Base-by-base conservation (phyloP, 2,888 invertebrate species). In the Ctena decussata region DNA sequence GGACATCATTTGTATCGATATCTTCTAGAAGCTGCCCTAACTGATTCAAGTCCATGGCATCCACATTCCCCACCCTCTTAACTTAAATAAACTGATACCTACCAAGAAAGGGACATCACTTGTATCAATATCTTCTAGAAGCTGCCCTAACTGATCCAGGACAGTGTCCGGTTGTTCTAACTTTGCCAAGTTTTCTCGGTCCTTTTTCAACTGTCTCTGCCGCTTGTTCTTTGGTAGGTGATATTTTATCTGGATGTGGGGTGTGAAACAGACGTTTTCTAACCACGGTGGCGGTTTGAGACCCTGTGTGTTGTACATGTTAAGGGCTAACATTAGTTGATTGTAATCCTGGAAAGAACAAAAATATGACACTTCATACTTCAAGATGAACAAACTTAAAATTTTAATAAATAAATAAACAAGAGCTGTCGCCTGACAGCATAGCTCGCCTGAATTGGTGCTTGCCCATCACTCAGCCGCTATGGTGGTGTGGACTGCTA, bases 211-310 rank as follows among this genome's bases (percentile, higher is more conserved):
- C 24, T 87, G 81, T 12, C 86, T 78, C 37, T 82, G 86, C 15
- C 84, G 65, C 37, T 89, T 91, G 8, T 84, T 84, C 30, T 85
- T 72, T 18, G 90, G 90, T 53, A 92, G 49, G 15, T 80, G 84
- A 75, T 91, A 91, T 21, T 84, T 80, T 49, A 87, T 77, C 73
- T 90, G 83, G 18, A 89, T 44, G 30, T 85, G 79, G 24, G 86
- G 80, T 0, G 87, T 85, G 87, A 91, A 92, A 46, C 88, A 72
- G 0, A 89, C 80, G 21, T 75, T 85, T 74, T 89, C 80, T 0
- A 92, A 75, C 92, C 92, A 92, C 2, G 88, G 89, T 12, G 92
- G 91, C 18, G 87, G 87, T 21, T 80, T 77, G 60, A 87, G 70
- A 18, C 87, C 82, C 21, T 84, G 87, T 12, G 53, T 78, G 18